These are phyloP conservation scores for Bubo blakistoni DNA, from an alignment of 2,113 vertebrate species.

Conservation along the genomic window DNA sequence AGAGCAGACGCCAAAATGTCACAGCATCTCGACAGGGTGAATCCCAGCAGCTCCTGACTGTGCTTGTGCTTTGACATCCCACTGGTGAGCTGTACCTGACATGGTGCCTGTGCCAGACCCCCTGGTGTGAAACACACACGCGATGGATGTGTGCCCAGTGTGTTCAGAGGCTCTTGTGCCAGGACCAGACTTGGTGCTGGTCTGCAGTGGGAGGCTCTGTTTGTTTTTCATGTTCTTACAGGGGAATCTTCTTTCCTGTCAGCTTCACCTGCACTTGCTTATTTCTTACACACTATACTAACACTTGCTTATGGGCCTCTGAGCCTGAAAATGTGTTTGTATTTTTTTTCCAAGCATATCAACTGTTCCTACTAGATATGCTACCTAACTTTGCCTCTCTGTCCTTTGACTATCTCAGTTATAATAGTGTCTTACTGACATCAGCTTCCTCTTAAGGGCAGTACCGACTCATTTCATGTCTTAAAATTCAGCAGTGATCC, in stretches of 20 bases:
- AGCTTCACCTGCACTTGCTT: background rate
- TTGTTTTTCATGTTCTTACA: background rate
- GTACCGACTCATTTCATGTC: background rate
- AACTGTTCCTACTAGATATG: background rate
- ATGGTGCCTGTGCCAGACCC: background rate
- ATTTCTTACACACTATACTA: background rate
- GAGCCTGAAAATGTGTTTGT: background rate
- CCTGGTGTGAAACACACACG: rapidly evolving
- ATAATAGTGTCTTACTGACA: background rate
- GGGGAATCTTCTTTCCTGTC: background rate
- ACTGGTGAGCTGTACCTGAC: background rate
- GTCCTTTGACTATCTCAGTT: background rate
- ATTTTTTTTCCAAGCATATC: background rate
- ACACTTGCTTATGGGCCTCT: background rate
- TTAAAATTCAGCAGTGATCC: background rate
- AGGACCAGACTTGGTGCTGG: background rate
- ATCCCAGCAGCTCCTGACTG: background rate
- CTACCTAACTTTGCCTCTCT: background rate
- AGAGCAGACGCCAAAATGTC: background rate
- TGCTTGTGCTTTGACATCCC: background rate
- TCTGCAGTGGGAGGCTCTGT: background rate
- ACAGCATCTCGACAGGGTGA: background rate
- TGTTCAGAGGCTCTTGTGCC: background rate
- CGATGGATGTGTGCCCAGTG: rapidly evolving
- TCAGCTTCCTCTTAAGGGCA: background rate